A percentile compares a stretch with the other conserved stretches of the same genome.
These are phyloP conservation scores for Dryomyza anilis DNA, from an alignment of 2,888 invertebrate species.

Conservation along the genomic window DNA sequence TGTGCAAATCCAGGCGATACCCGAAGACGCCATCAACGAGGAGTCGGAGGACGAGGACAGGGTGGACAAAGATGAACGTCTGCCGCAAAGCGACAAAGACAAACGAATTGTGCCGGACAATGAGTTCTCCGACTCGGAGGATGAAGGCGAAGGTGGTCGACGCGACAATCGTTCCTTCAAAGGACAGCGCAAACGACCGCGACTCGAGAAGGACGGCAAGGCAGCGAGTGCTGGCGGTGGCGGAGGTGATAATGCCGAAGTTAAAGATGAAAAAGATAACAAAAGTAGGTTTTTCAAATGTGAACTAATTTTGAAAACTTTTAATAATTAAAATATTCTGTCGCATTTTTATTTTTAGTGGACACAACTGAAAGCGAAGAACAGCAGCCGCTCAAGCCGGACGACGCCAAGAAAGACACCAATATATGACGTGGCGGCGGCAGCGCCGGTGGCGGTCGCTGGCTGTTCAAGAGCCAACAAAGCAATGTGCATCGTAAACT, in stretches of 20 bases:
- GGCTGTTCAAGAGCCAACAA: slow-evolving; percentile 58
- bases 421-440: slow-evolving; percentile 59
- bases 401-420: slow-evolving; percentile 54
- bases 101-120: slow-evolving; percentile 94
- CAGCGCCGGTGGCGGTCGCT: too few relatives aligned
- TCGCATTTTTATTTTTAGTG: slow-evolving; percentile 59
- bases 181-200: slow-evolving; percentile 72
- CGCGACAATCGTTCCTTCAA: slow-evolving; percentile 70
- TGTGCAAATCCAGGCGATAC: slow-evolving; percentile 62
- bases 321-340: slow-evolving; percentile 32
- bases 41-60: slow-evolving; percentile 79
- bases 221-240: too few relatives aligned
- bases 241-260: slow-evolving; percentile 55
- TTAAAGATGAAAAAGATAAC: slow-evolving; percentile 71
- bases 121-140: slow-evolving; percentile 92
- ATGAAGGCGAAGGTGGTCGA: slow-evolving; percentile 75
- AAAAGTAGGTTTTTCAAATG: slow-evolving; percentile 64
- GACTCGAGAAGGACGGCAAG: slow-evolving; percentile 69
- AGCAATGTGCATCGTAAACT: slow-evolving; percentile 54
- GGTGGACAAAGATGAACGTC: slow-evolving; percentile 86
- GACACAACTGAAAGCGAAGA: slow-evolving; percentile 67
- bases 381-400: slow-evolving; percentile 41
- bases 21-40: slow-evolving; percentile 61
- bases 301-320: slow-evolving; percentile 13
- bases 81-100: slow-evolving; percentile 83